Conservation (phyloP, 1,140 invertebrate genomes). For the Cardiocondyla obscurior region DNA sequence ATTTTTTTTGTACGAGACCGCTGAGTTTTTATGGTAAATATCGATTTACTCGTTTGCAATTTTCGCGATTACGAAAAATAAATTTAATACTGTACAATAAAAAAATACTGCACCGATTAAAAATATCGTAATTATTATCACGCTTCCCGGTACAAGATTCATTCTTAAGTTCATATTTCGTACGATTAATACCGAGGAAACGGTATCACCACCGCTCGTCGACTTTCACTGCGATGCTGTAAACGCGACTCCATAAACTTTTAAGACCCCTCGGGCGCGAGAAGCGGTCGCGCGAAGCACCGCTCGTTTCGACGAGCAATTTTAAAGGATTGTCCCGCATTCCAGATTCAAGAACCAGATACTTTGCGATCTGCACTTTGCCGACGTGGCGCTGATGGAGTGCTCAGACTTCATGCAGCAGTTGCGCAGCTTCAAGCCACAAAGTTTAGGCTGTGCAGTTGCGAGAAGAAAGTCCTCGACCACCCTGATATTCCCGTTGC, state of each 20-base stretch:
- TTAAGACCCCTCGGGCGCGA: background rate
- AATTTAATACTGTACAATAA: background rate
- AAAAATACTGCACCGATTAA: background rate
- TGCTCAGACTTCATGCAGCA: conserved; percentile 98
- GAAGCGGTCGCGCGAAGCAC: background rate
- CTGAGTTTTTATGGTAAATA: background rate
- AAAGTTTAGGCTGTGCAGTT: conserved; percentile 96
- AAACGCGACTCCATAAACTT: background rate
- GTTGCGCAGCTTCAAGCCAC: conserved; percentile 96
- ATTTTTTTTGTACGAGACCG: too few species aligned
- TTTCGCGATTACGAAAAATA: background rate
- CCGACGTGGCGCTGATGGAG: conserved; percentile 97
- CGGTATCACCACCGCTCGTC: background rate
- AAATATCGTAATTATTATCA: background rate
- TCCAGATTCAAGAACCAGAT: conserved; percentile 92
- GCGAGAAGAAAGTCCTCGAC: conserved; percentile 96
- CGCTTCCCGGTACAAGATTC: background rate
- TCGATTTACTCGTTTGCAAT: background rate
- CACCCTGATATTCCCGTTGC: conserved; percentile 96
- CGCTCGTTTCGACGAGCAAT: background rate
- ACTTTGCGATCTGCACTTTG: conserved; percentile 95
- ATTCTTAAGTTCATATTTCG: background rate
- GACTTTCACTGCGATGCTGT: background rate
- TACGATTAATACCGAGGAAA: background rate
- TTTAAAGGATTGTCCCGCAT: background rate